Evolutionary conservation across 2,113 vertebrate species (phyloP).

Genomic region (Etheostoma spectabile): DNA sequence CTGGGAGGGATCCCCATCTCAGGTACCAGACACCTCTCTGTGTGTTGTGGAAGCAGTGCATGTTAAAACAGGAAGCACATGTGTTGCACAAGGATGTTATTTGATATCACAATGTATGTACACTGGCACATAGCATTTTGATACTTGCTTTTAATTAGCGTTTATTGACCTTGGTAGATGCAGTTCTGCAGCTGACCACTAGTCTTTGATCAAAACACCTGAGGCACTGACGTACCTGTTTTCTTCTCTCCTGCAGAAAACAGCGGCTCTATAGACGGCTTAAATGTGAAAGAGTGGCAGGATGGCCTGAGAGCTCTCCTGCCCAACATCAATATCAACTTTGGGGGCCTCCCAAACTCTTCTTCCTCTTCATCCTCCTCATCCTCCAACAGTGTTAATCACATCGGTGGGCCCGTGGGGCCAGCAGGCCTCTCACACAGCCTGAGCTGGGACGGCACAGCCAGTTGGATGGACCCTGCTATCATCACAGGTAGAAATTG

Average conservation of each 20-base stretch:
- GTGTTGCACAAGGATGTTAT: neutral
- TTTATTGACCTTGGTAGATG: conserved; percentile 54
- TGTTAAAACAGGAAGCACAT: conserved; percentile 34
- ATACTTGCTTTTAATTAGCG: conserved; percentile 39
- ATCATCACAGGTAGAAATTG: conserved; percentile 95
- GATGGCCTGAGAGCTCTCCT: conserved; percentile 98
- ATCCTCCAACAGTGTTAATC: conserved; percentile 97
- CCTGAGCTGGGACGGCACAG: conserved; percentile 96
- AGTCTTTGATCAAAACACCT: conserved; percentile 30
- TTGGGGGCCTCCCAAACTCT: conserved; percentile 98
- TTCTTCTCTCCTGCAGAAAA: conserved; percentile 90
- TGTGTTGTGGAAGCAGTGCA: conserved; percentile 10
- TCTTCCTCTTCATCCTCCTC: conserved; percentile 88
- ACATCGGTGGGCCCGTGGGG: conserved; percentile 92
- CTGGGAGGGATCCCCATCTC: conserved; percentile 98
- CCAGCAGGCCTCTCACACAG: conserved; percentile 92
- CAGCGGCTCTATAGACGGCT: conserved; percentile 97
- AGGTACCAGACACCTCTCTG: conserved; percentile 85
- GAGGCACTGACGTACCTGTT: neutral
- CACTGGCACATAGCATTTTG: neutral
- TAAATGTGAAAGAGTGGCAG: conserved; percentile 99
- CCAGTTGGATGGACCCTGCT: conserved; percentile 99
- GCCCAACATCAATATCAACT: conserved; percentile 99
- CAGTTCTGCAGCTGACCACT: conserved; percentile 55
- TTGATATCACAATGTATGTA: conserved; percentile 29